Base-by-base conservation (phyloP, 2,888 invertebrate species). In the Pteria penguin region DNA sequence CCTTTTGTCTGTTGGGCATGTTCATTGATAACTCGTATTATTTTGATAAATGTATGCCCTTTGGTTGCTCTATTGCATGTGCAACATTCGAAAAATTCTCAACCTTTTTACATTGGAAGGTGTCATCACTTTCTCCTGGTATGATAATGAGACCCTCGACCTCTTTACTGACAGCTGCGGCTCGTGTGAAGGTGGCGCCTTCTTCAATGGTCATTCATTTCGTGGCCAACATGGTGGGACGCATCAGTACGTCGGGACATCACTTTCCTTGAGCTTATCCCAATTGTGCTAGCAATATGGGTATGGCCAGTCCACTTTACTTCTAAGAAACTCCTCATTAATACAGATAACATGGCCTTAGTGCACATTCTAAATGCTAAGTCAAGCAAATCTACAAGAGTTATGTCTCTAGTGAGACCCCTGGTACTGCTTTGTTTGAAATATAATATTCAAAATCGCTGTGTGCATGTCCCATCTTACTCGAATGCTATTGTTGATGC, bases 1-100 rank as follows among this genome's bases (percentile, higher is more conserved):
- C 1, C 29, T 72, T 65, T 52, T 52, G 33, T 32, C 27, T 72
- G 14, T 32, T 65, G 14, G 65, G 72, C 2, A 66, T 72, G n/a
- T 24, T 22, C 18, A 33, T 65, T 27, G 65, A 45, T 11, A 31
- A 22, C 33, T n/a, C 57, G 11, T 72, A 24, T 29, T 65, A 36
- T 55, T n/a, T 72, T 24, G 65, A 72, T 54, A 72, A 65, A 36
- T 57, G 57, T 22, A 29, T 63, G 29, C 45, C 72, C 1, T 32
- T 72, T 8, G 65, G 65, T 2, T 72, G 72, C 58, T 55, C 72
- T 3, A 65, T 72, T 18, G 63, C 65, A 26, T 65, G 45, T 11
- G 11, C 29, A 26, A n/a, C n/a, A 27, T 72, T 65, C 32, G 55
- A 72, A 55, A 72, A 36, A 11, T 57, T 72, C 24, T 63, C 63